Evolutionary conservation across 2,113 vertebrate genomes (phyloP).

Genomic region (Melanerpes formicivorus): DNA sequence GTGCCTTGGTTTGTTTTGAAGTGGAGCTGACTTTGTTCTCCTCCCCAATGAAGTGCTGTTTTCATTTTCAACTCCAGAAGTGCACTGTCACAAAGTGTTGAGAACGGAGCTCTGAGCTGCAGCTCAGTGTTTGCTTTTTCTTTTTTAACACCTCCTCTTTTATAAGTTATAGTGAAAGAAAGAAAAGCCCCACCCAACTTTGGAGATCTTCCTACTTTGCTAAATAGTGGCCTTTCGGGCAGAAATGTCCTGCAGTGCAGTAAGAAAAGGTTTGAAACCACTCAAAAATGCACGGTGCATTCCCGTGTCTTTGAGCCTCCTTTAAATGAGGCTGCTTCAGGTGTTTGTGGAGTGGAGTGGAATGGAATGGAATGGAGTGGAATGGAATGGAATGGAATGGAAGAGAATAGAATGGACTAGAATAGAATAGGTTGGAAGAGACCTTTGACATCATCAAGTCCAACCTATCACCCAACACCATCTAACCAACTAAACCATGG

Average conservation of each 20-base stretch:
- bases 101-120: background rate
- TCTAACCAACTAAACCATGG: too few relatives aligned
- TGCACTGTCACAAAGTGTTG: background rate
- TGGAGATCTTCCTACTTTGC: background rate
- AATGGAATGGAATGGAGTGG: too few relatives aligned
- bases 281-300: background rate
- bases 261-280: background rate
- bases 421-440: too few relatives aligned
- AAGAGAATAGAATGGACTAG: too few relatives aligned
- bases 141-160: background rate
- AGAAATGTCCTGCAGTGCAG: background rate
- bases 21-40: slow-evolving; percentile 20
- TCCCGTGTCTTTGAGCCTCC: background rate
- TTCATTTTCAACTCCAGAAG: background rate
- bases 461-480: too few relatives aligned
- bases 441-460: too few relatives aligned
- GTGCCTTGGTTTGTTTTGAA: slow-evolving; percentile 2
- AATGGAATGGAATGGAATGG: too few relatives aligned
- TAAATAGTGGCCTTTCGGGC: background rate
- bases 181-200: rapidly evolving
- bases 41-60: background rate
- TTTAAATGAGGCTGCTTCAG: background rate
- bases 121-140: background rate
- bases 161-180: background rate
- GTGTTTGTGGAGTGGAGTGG: background rate